A percentile compares a stretch with the other conserved stretches of the same genome.
phyloP scores from a whole-genome alignment of 30 jellyfish, hydroid and myxozoan genomes.

The Cassiopea andromeda region DNA sequence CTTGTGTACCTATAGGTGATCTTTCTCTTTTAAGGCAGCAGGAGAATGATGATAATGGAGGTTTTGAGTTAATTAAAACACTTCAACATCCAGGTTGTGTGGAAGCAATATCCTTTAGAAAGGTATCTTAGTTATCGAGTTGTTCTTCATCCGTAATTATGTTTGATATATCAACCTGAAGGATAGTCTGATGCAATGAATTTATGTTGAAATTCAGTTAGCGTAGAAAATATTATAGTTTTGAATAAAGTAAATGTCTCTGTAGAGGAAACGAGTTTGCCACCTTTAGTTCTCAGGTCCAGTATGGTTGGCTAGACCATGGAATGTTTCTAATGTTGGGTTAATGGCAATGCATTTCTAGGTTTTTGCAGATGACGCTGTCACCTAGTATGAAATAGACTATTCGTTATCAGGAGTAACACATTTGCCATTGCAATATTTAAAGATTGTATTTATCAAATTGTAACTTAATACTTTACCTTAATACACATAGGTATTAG shows the following conservation, averaged over 20 bases:
- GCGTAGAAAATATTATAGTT: neutral
- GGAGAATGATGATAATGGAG: neutral
- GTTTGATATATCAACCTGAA: neutral
- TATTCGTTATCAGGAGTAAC: no score
- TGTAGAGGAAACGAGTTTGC: no score
- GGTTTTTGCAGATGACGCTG: no score
- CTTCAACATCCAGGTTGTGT: conserved; percentile 41
- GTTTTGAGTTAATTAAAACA: neutral
- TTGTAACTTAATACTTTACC: no score
- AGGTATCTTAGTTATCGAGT: neutral
- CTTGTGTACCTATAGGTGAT: neutral
- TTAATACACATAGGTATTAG: no score
- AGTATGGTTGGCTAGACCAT: no score
- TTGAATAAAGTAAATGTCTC: neutral
- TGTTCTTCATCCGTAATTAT: neutral
- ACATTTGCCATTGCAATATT: no score
- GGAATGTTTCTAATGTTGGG: no score
- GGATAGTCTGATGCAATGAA: neutral
- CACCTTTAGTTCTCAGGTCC: no score
- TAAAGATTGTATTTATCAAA: no score
- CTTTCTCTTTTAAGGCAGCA: neutral
- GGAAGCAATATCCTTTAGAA: conserved; percentile 27
- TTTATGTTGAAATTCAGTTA: neutral
- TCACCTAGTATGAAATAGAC: no score
- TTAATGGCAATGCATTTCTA: no score